phyloP scores from a whole-genome alignment of 2,113 vertebrate species.

The Himantopus leucocephalus region DNA sequence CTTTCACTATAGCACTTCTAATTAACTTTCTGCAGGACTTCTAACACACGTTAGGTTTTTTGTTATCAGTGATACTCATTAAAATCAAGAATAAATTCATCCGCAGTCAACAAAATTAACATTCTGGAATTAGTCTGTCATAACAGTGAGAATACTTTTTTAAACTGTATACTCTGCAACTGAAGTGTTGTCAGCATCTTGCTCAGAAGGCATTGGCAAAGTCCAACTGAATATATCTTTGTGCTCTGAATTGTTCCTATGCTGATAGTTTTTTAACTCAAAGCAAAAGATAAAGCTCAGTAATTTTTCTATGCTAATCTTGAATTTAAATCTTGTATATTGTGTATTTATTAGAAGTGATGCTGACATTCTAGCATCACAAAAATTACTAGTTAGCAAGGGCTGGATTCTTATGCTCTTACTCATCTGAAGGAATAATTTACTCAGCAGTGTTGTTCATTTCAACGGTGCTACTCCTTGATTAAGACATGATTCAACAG shows the following conservation, averaged over 20 bases:
- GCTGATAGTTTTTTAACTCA: not conserved
- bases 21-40: not conserved
- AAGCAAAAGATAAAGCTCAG: constrained; percentile 7
- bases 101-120: not conserved
- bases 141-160: not conserved
- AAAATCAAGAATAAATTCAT: constrained; percentile 22
- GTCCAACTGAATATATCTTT: not conserved
- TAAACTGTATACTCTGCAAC: not conserved
- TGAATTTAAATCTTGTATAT: not conserved
- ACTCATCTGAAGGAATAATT: constrained; percentile 7
- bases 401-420: constrained; percentile 16
- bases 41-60: not conserved
- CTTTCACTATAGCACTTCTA: not conserved
- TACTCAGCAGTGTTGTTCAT: constrained; percentile 18
- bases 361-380: not conserved
- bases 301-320: constrained; percentile 15
- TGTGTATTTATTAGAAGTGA: constrained; percentile 3
- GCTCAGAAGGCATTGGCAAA: not conserved
- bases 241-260: constrained; percentile 1
- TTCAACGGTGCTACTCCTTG: not conserved
- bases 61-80: not conserved
- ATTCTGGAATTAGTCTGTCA: not conserved
- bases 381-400: constrained; percentile 4
- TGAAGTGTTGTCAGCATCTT: not conserved
- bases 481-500: constrained; percentile 40